Evolutionary conservation across 2,888 invertebrate genomes (phyloP), one percentile per base, ranked within the genome.

Genomic region (Eurytoma adleriae): DNA sequence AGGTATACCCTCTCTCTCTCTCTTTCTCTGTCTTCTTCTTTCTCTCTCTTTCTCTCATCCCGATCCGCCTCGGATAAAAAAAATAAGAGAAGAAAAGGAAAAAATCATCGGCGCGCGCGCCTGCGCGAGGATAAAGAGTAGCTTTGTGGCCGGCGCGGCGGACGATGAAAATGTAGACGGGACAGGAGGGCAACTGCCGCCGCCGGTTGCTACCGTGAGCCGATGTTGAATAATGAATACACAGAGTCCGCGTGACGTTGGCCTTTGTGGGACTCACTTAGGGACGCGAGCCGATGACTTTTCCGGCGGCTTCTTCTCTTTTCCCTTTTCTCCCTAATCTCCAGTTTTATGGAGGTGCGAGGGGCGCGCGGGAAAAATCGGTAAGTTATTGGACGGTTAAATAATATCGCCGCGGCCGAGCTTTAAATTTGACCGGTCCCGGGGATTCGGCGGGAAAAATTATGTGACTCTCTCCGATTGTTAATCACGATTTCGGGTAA

Each of bases 171-270:
- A 54, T 54, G 64, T 30, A 50, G 5, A 4, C 18, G 27, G n/a
- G 62, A 54, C 16, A 16, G 54, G 20, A 48, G 64, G 40, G 18
- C 64, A 40, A 64, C 40, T 40, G 64, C 54, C n/a, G 54, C 54
- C 5, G 54, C n/a, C 3, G 54, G 12, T 40, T n/a, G 20, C 5
- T n/a, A 24, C 20, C 5, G 20, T 40, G 61, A 54, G 54, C 54
- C 20, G 59, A 10, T 40, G 13, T 54, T 59, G 67, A 72, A 78
- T 78, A 78, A 73, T 69, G 48, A 73, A 68, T 48, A 24, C 54
- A 73, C 68, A 73, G 52, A 78, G 59, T 72, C 59, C 52, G 52
- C 14, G 10, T 66, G 72, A 61, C 67, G 52, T 16, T 20, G 12
- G 50, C 52, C 24, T 16, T 52, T 24, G 24, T 56, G 20, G 16